Conservation (phyloP, 64 coral and sea anemone genomes). For the Anthopleura sola region DNA sequence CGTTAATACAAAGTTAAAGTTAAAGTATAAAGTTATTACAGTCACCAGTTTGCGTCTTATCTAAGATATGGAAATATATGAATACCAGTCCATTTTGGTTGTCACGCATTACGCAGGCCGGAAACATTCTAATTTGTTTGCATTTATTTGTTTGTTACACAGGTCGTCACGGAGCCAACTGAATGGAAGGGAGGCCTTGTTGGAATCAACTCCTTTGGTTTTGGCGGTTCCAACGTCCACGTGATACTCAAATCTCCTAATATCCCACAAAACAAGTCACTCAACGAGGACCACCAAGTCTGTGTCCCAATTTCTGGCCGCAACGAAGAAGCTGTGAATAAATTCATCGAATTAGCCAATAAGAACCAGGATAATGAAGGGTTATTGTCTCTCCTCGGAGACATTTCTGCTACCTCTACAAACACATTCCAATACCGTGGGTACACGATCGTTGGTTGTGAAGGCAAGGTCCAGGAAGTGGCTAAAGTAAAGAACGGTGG, state of each 20-base stretch:
- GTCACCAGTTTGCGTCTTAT: too few relatives aligned
- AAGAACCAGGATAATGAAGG: conserved; percentile 31
- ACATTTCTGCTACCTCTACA: conserved; percentile 52
- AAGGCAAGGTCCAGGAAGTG: conserved; percentile 39
- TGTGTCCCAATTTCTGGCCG: conserved; percentile 70
- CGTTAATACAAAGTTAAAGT: too few relatives aligned
- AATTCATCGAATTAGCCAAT: conserved; percentile 45
- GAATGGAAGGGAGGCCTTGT: conserved; percentile 76
- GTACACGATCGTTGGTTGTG: conserved; percentile 61
- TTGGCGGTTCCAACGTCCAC: conserved; percentile 90
- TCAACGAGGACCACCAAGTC: conserved; percentile 19
- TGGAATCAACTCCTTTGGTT: conserved; percentile 80
- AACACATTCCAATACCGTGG: conserved; percentile 58
- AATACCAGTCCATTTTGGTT: too few relatives aligned
- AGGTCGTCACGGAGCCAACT: conserved; percentile 70
- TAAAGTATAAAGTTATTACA: too few relatives aligned
- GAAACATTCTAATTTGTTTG: too few relatives aligned
- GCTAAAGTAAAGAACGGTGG: conserved; percentile 16
- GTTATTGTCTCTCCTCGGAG: conserved; percentile 51
- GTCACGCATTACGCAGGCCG: too few relatives aligned
- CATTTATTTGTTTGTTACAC: background rate
- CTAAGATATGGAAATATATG: too few relatives aligned
- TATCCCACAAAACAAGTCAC: background rate
- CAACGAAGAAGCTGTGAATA: conserved; percentile 70
- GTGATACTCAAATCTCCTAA: conserved; percentile 71